phyloP scores from a whole-genome alignment of 2,797 vertebrate species.

The Psittacula derbiana region DNA sequence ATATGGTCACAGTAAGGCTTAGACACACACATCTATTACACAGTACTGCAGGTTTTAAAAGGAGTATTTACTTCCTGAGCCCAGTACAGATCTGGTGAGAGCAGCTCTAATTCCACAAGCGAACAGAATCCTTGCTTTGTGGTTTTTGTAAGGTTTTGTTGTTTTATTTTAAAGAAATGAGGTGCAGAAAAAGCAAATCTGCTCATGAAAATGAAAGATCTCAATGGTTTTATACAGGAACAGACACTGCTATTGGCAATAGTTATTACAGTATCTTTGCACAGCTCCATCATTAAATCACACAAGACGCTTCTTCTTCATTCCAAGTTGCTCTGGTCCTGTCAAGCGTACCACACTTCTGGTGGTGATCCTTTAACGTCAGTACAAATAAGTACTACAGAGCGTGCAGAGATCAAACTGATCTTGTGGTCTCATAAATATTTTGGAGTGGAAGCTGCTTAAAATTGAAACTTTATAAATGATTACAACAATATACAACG shows the following conservation, averaged over 20 bases:
- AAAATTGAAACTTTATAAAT: background rate
- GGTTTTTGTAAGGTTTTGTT: background rate
- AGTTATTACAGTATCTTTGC: background rate
- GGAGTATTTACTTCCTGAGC: background rate
- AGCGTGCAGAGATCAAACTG: background rate
- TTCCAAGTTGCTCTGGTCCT: background rate
- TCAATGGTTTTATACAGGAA: background rate
- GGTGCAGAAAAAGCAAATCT: background rate
- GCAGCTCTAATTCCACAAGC: background rate
- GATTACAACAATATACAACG: background rate
- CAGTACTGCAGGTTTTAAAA: background rate
- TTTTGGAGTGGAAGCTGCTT: background rate
- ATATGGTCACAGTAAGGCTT: conserved; percentile 69
- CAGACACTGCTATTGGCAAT: conserved; percentile 36
- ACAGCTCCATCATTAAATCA: conserved; percentile 1
- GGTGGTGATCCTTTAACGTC: background rate
- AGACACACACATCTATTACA: background rate
- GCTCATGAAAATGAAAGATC: conserved; percentile 12
- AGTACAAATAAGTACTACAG: background rate
- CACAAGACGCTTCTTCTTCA: background rate
- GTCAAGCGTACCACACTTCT: background rate
- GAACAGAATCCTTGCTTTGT: background rate
- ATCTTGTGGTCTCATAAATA: background rate
- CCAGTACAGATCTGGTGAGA: background rate
- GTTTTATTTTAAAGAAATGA: background rate